These are phyloP conservation scores for Gortyna flavago DNA, from an alignment of 2,888 invertebrate species.

Conservation along the genomic window DNA sequence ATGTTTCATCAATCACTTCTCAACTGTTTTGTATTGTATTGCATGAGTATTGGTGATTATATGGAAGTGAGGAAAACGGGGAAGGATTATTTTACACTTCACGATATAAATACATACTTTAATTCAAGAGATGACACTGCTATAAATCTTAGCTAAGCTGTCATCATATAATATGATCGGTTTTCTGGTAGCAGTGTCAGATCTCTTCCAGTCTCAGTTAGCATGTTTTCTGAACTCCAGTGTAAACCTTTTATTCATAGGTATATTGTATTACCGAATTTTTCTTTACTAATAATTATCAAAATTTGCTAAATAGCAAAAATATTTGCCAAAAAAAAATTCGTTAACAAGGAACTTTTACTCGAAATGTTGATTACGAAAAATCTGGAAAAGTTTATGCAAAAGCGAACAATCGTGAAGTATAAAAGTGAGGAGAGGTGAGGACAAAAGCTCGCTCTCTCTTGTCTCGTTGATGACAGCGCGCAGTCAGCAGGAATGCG, in stretches of 20 bases:
- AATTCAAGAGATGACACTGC: background rate
- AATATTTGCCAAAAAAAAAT: background rate
- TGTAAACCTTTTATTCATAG: background rate
- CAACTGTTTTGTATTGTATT: conserved; percentile 24
- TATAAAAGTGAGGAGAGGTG: conserved; percentile 37
- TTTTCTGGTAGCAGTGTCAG: too few relatives aligned
- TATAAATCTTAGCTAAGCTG: background rate
- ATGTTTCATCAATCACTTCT: conserved; percentile 48
- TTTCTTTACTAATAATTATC: background rate
- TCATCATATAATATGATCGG: background rate
- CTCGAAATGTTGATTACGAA: background rate
- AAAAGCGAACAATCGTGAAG: conserved; percentile 53
- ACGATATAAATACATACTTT: conserved; percentile 33
- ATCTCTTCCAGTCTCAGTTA: background rate
- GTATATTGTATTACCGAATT: background rate
- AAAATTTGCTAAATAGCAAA: background rate
- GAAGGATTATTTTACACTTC: conserved; percentile 53
- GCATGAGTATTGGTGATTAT: conserved; percentile 27
- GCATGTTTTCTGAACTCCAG: background rate
- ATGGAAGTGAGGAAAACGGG: conserved; percentile 32
- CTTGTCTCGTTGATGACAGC: conserved; percentile 24
- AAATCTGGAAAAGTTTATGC: conserved; percentile 5
- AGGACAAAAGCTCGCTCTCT: conserved; percentile 41
- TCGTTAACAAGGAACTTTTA: background rate
- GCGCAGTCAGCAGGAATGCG: conserved; percentile 78